These are phyloP conservation scores for Musca vetustissima DNA, from an alignment of 1,140 invertebrate genomes.

Conservation along the genomic window DNA sequence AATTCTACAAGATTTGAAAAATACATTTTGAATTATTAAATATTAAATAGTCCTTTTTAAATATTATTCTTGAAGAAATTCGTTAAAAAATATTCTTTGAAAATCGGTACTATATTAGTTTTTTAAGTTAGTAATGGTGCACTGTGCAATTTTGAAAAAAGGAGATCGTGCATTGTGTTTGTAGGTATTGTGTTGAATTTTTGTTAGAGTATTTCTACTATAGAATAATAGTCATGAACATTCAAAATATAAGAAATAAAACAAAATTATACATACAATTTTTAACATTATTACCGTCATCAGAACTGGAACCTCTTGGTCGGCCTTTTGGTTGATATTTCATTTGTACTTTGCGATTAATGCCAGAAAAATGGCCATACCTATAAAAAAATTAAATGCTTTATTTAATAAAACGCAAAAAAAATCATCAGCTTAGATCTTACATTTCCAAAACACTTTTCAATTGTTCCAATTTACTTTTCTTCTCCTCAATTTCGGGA, in stretches of 20 bases:
- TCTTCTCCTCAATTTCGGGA: conserved; percentile 94
- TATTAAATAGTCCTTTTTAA: no score
- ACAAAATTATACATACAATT: conserved; percentile 37
- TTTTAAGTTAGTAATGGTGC: no score
- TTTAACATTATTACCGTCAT: conserved; percentile 78
- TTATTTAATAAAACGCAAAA: neutral
- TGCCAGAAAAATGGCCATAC: conserved; percentile 99
- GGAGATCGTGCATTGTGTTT: neutral
- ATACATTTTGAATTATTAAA: no score
- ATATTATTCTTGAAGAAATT: no score
- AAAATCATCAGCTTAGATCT: conserved; percentile 39
- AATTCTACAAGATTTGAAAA: no score
- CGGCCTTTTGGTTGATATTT: conserved; percentile 97
- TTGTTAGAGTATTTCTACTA: neutral
- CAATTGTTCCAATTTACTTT: conserved; percentile 95
- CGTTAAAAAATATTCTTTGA: no score
- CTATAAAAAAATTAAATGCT: conserved; percentile 56
- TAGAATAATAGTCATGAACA: neutral
- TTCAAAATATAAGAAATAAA: conserved; percentile 15
- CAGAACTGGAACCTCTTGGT: conserved; percentile 89
- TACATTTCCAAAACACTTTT: conserved; percentile 99
- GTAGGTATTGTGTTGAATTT: neutral
- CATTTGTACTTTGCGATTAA: conserved; percentile 99
- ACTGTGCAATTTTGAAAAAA: no score
- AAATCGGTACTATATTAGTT: no score